These are phyloP conservation scores for Heliconius ethilla DNA, from an alignment of 2,888 invertebrate species.

Conservation along the genomic window DNA sequence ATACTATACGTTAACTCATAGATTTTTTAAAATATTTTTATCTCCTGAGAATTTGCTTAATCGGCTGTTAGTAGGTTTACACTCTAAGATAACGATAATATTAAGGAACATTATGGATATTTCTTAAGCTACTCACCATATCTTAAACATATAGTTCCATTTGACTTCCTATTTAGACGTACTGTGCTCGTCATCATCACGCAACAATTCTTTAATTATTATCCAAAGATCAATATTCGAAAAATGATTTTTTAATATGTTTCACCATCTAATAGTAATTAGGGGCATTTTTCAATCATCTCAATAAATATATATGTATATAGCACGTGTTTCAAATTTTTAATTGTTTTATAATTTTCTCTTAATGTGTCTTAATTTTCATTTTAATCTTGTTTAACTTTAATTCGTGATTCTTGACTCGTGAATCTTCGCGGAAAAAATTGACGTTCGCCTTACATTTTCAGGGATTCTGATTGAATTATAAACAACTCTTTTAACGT, in stretches of 20 bases:
- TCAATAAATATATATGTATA: neutral
- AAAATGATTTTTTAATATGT: constrained; percentile 16
- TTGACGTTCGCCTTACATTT: neutral
- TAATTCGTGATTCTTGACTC: neutral
- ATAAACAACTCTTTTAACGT: neutral
- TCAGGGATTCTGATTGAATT: neutral
- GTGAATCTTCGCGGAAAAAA: neutral
- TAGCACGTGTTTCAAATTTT: constrained; percentile 11
- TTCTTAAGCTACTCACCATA: too few species aligned
- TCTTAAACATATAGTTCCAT: too few species aligned
- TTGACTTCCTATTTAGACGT: too few species aligned
- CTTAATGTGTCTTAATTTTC: neutral
- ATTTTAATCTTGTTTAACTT: neutral
- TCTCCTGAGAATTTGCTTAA: too few species aligned
- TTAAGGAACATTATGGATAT: too few species aligned
- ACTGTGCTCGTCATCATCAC: neutral
- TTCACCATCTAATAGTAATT: constrained; percentile 19
- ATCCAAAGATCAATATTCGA: constrained; percentile 8
- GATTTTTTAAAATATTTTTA: too few species aligned
- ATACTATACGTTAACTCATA: too few species aligned
- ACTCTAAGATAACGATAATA: too few species aligned
- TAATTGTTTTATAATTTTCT: constrained; percentile 8
- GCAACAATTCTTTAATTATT: too few species aligned
- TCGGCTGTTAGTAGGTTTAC: too few species aligned
- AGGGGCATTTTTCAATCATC: neutral